phyloP scores from a whole-genome alignment of 2,888 invertebrate species.

The Stenurella melanura region DNA sequence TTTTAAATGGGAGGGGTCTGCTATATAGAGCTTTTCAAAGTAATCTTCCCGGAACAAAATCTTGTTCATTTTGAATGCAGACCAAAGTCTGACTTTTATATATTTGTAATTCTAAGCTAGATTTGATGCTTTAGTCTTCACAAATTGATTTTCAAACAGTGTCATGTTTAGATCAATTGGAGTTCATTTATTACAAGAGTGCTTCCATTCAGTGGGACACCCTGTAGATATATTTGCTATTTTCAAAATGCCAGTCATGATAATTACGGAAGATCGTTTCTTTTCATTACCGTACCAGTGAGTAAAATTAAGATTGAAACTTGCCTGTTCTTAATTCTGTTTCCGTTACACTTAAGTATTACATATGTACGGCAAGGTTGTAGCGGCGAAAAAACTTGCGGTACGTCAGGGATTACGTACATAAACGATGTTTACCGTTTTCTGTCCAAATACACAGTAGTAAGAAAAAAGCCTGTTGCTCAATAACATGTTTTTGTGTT shows the following conservation, averaged over 20 bases:
- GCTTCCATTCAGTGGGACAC: too few relatives aligned
- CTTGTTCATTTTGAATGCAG: too few relatives aligned
- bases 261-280: background rate
- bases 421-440: slow-evolving; percentile 3
- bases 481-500: slow-evolving; percentile 7
- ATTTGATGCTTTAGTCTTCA: too few relatives aligned
- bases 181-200: too few relatives aligned
- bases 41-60: too few relatives aligned
- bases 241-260: background rate
- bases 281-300: background rate
- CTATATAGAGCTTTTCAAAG: too few relatives aligned
- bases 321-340: background rate
- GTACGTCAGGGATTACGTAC: background rate
- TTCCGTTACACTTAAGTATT: background rate
- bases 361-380: background rate
- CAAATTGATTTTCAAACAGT: too few relatives aligned
- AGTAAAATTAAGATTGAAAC: background rate
- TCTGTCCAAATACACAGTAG: background rate
- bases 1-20: too few relatives aligned
- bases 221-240: background rate
- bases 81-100: too few relatives aligned
- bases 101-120: too few relatives aligned
- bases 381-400: background rate
- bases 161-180: too few relatives aligned
- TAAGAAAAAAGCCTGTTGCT: slow-evolving; percentile 9